Conservation (phyloP, 2,888 invertebrate genomes). For the Melangyna quadrimaculata region DNA sequence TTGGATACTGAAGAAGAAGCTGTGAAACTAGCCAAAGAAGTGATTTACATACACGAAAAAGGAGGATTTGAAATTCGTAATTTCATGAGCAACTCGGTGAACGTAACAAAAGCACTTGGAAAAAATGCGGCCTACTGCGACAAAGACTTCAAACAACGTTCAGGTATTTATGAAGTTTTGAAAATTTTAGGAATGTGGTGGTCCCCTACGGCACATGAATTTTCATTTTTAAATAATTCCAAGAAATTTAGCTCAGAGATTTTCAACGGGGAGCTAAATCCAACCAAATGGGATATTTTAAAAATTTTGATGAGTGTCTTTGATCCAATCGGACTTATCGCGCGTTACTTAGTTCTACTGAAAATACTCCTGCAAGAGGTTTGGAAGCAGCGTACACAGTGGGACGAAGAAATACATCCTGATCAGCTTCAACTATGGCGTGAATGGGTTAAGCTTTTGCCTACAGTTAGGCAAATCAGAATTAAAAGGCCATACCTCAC, state of each 20-base stretch:
- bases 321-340: conserved; percentile 23
- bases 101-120: not conserved
- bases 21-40: not conserved
- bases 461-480: not conserved
- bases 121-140: not conserved
- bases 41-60: conserved; percentile 10
- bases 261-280: not conserved
- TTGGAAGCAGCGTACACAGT: not conserved
- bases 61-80: conserved; percentile 44
- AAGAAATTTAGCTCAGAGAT: not conserved
- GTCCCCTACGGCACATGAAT: not conserved
- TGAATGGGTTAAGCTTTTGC: conserved; percentile 3
- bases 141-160: not conserved
- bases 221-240: conserved; percentile 3
- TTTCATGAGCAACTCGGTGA: conserved; percentile 12
- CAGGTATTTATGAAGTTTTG: not conserved
- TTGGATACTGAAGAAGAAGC: conserved; percentile 17
- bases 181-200: conserved; percentile 48
- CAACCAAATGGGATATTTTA: conserved; percentile 41
- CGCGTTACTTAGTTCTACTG: conserved; percentile 8
- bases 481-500: not conserved
- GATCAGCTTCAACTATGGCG: not conserved
- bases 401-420: conserved; percentile 11
- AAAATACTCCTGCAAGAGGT: conserved; percentile 10
- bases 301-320: conserved; percentile 43